Percentiles rank a stretch among this genome's conserved stretches.
phyloP scores from a whole-genome alignment of 1,140 invertebrate genomes.

The Hycleus cichorii region DNA sequence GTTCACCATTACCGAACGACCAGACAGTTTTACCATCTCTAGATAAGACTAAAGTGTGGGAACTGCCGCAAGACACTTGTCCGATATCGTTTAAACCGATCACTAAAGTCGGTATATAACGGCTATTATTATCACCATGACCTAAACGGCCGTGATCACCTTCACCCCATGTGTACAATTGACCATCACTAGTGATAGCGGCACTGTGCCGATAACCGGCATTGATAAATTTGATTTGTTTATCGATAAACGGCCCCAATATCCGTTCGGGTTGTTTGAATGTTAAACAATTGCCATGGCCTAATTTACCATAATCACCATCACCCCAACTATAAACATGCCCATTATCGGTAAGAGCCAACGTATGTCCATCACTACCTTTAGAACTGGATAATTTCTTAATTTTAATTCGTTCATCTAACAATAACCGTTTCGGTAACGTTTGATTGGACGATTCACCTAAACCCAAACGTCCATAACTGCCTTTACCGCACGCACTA shows the following conservation, averaged over 20 bases:
- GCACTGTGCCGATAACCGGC: slow-evolving; percentile 60
- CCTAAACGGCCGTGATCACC: slow-evolving; percentile 59
- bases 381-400: slow-evolving; percentile 46
- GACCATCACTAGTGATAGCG: slow-evolving; percentile 49
- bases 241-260: slow-evolving; percentile 42
- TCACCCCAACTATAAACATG: slow-evolving; percentile 96
- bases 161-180: slow-evolving; percentile 55
- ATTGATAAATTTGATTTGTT: slow-evolving; percentile 48
- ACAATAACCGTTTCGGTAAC: slow-evolving; percentile 72
- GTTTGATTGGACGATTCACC: slow-evolving; percentile 90
- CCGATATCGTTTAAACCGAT: slow-evolving; percentile 50
- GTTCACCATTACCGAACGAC: slow-evolving; percentile 58
- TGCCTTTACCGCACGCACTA: slow-evolving; percentile 92
- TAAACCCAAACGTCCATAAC: slow-evolving; percentile 86
- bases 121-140: slow-evolving; percentile 47
- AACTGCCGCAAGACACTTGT: slow-evolving; percentile 55
- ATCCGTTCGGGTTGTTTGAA: slow-evolving; percentile 51
- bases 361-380: slow-evolving; percentile 78
- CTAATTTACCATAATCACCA: slow-evolving; percentile 94
- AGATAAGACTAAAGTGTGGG: slow-evolving; percentile 56
- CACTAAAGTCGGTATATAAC: slow-evolving; percentile 52
- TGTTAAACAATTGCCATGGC: slow-evolving; percentile 52
- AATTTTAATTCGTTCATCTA: slow-evolving; percentile 23
- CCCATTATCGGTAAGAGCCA: slow-evolving; percentile 90
- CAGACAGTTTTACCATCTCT: slow-evolving; percentile 56